A percentile compares a stretch with the other conserved stretches of the same genome.
These are phyloP conservation scores for Cinclus mexicanus DNA, from an alignment of 2,113 vertebrate genomes.

Conservation along the genomic window DNA sequence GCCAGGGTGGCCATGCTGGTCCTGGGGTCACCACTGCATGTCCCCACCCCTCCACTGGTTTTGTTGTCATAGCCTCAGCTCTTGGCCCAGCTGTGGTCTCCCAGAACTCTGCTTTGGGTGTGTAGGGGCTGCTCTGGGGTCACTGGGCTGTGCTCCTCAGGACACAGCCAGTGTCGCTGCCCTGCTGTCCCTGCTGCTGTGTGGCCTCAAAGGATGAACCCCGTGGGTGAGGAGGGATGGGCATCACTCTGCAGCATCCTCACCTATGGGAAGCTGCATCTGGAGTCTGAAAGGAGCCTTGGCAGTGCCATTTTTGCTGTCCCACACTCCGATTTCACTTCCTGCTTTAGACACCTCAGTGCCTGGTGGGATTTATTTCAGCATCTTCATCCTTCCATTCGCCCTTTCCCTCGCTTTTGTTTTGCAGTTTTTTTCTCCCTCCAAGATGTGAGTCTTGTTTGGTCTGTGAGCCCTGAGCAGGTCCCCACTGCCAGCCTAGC, in stretches of 20 bases:
- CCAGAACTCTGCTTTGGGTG: background rate
- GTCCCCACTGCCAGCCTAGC: background rate
- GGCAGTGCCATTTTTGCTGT: background rate
- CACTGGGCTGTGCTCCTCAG: background rate
- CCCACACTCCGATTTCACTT: background rate
- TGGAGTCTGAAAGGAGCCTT: background rate
- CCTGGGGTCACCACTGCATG: accelerated
- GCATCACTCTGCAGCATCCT: background rate
- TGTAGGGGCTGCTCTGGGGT: background rate
- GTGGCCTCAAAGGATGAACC: background rate
- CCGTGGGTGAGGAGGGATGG: background rate
- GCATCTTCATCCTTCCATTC: background rate
- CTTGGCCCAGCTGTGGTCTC: background rate
- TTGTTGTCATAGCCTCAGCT: background rate
- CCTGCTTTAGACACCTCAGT: background rate
- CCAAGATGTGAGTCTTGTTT: background rate
- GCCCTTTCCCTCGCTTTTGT: background rate
- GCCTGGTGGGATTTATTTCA: background rate
- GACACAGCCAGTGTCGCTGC: background rate
- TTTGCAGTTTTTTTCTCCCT: background rate
- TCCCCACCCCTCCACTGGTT: background rate
- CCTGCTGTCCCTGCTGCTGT: background rate
- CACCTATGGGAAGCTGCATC: background rate
- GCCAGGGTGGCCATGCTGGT: accelerated
- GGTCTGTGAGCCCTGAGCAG: background rate